A percentile compares a stretch with the other conserved stretches of the same genome.
Conservation (phyloP, 2,113 vertebrate species). For the Tor tambroides region DNA sequence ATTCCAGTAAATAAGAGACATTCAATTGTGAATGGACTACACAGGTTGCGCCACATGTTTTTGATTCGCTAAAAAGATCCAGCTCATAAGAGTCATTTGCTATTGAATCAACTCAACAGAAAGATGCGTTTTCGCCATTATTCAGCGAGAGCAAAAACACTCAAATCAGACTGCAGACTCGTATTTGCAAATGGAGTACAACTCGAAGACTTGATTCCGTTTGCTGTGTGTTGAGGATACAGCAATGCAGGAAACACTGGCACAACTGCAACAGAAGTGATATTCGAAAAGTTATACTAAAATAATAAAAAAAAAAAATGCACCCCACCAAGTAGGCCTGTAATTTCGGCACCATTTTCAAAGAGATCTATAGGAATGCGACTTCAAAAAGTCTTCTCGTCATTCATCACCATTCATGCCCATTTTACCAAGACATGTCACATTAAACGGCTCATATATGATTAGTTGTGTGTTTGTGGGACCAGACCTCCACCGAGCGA, state of each 20-base stretch:
- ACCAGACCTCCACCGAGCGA: conserved; percentile 41
- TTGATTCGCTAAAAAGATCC: background rate
- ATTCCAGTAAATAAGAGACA: background rate
- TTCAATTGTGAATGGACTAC: background rate
- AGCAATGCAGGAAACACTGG: background rate
- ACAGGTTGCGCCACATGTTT: background rate
- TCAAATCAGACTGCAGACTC: background rate
- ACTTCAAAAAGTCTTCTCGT: background rate
- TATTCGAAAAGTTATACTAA: background rate
- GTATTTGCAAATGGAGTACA: background rate
- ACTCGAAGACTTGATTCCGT: background rate
- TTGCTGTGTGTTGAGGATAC: background rate
- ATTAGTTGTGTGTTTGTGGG: conserved; percentile 29
- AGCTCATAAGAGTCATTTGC: background rate
- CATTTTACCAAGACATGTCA: conserved; percentile 25
- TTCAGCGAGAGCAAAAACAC: background rate
- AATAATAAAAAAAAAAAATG: background rate
- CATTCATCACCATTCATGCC: background rate
- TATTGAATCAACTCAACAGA: background rate
- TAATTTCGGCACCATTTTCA: background rate
- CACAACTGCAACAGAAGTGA: background rate
- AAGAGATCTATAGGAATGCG: background rate
- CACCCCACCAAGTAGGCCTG: background rate
- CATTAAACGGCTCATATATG: conserved; percentile 41
- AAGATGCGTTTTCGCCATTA: background rate